Evolutionary conservation across 2,888 invertebrate genomes (phyloP).

Genomic region (Amorpha juglandis): DNA sequence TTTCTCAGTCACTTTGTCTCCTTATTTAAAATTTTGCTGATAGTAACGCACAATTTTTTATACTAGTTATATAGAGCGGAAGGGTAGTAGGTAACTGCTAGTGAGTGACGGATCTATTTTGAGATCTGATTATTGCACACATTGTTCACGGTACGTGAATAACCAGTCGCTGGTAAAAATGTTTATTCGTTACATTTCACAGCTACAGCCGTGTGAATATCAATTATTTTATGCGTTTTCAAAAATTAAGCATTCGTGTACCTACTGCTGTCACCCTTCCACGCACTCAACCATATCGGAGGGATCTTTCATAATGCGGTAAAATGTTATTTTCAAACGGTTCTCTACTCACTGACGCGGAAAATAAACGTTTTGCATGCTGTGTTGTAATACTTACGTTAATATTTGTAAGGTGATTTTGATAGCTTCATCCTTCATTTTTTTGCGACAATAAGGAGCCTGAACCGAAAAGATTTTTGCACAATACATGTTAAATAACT

Average conservation of each 20-base stretch:
- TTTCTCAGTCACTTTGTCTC: not conserved
- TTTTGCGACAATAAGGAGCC: too few species aligned
- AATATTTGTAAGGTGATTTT: constrained; percentile 17
- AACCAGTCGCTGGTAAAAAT: not conserved
- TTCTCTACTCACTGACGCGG: constrained; percentile 58
- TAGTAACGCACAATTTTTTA: not conserved
- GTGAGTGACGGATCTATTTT: constrained; percentile 11
- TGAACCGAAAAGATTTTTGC: not conserved
- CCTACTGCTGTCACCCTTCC: constrained; percentile 52
- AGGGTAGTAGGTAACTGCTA: not conserved
- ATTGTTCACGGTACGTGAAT: not conserved
- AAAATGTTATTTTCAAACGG: constrained; percentile 72
- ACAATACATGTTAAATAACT: constrained; percentile 1
- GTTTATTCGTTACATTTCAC: constrained; percentile 19
- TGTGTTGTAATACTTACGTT: constrained; percentile 23
- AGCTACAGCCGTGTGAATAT: constrained; percentile 47
- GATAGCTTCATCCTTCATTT: not conserved
- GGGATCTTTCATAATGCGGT: constrained; percentile 70
- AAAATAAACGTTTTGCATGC: constrained; percentile 66
- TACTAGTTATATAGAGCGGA: not conserved
- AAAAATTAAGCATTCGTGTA: constrained; percentile 55
- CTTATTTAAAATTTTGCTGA: not conserved
- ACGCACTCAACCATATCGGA: constrained; percentile 58
- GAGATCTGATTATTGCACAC: not conserved
- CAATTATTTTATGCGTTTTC: constrained; percentile 49